Percentiles rank a stretch among this genome's conserved stretches.
These are phyloP conservation scores for Rhadinocentrus ornatus DNA, from an alignment of 2,797 vertebrate species.

Conservation along the genomic window DNA sequence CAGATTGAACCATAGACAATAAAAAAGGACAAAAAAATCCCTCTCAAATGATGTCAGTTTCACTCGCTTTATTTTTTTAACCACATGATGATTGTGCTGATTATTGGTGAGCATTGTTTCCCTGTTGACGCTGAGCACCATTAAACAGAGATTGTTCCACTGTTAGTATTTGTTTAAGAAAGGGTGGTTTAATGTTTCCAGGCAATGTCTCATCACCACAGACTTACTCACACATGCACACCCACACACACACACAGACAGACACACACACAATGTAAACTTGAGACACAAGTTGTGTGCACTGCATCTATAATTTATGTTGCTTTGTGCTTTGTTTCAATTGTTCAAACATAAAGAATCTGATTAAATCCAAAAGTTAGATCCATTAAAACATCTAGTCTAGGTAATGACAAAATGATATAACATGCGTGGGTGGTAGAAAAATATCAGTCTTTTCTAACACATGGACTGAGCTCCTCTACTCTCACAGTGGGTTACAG, in stretches of 20 bases:
- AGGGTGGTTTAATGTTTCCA: slow-evolving; percentile 69
- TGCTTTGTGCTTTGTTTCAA: slow-evolving; percentile 40
- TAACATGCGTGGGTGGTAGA: background rate
- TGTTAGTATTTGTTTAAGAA: slow-evolving; percentile 77
- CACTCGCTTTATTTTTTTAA: slow-evolving; percentile 36
- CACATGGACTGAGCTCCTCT: slow-evolving; percentile 16
- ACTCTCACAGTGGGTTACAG: slow-evolving; percentile 41
- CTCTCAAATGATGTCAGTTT: slow-evolving; percentile 66
- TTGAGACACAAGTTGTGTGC: slow-evolving; percentile 41
- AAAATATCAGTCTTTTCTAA: slow-evolving; percentile 26
- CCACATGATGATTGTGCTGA: slow-evolving; percentile 71
- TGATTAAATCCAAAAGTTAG: slow-evolving; percentile 11
- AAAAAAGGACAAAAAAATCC: slow-evolving; percentile 21
- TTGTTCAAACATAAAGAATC: slow-evolving; percentile 25
- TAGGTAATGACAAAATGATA: background rate
- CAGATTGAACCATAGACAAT: slow-evolving; percentile 36
- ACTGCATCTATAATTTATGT: slow-evolving; percentile 47
- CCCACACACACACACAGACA: slow-evolving; percentile 22
- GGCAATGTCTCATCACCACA: slow-evolving; percentile 60
- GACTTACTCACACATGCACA: slow-evolving; percentile 21
- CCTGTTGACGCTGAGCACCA: slow-evolving; percentile 75
- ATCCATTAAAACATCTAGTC: background rate
- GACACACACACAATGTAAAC: slow-evolving; percentile 43
- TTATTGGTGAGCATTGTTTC: slow-evolving; percentile 70
- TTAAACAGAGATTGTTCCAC: slow-evolving; percentile 77